A percentile compares a stretch with the other conserved stretches of the same genome.
Conservation (phyloP, 1,140 invertebrate species). For the Heliconius melpomene region DNA sequence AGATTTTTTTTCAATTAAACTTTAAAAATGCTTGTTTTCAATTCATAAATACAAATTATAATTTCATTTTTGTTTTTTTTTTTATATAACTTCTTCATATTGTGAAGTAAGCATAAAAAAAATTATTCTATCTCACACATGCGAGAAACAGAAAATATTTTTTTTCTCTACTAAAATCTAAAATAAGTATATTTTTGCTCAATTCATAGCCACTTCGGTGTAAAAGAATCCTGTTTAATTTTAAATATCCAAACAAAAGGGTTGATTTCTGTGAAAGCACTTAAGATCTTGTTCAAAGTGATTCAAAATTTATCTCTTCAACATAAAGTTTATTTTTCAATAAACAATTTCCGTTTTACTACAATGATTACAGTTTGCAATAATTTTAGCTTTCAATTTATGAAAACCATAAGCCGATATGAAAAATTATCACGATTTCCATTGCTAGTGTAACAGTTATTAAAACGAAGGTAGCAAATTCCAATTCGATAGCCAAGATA, state of each 20-base stretch:
- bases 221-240: background rate
- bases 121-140: too few species aligned
- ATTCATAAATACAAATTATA: too few species aligned
- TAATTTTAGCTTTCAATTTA: conserved; percentile 1
- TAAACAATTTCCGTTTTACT: background rate
- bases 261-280: conserved; percentile 5
- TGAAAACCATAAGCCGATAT: background rate
- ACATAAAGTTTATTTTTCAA: background rate
- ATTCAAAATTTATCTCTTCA: background rate
- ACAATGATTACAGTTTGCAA: background rate
- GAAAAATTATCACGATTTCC: background rate
- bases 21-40: too few species aligned
- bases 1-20: too few species aligned
- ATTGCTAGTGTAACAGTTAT: background rate
- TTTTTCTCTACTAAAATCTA: too few species aligned
- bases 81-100: too few species aligned
- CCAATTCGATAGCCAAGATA: too few species aligned
- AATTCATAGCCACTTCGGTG: background rate
- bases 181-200: background rate
- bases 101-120: too few species aligned
- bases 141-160: too few species aligned
- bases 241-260: conserved; percentile 1
- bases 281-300: background rate
- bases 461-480: background rate
- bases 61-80: too few species aligned